Evolutionary conservation across 2,888 invertebrate species (phyloP).

Genomic region (Tipula unca): DNA sequence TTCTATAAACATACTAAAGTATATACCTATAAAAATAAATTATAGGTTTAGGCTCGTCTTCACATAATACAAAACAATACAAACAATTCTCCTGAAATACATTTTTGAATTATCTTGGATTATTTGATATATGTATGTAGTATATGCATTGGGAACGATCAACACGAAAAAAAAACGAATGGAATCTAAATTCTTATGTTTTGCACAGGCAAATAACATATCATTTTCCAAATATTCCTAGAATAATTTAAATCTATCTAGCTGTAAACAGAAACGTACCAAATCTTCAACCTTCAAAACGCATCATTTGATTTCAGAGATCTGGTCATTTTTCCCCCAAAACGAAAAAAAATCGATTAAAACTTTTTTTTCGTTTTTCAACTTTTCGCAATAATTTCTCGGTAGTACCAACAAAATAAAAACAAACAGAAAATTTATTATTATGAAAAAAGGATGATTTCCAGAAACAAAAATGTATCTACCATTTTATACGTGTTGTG

Average conservation of each 20-base stretch:
- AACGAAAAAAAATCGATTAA: background rate
- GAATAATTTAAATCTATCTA: background rate
- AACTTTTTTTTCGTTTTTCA: background rate
- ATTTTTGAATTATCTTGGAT: no score
- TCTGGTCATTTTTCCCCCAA: background rate
- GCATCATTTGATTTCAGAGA: background rate
- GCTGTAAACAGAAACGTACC: background rate
- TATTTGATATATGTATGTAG: background rate
- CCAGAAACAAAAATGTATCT: background rate
- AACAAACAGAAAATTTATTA: background rate
- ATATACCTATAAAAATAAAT: no score
- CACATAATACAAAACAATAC: no score
- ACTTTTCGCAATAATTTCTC: background rate
- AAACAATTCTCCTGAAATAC: no score
- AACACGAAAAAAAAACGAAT: background rate
- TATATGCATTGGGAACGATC: background rate
- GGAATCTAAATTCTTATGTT: background rate
- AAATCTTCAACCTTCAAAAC: background rate
- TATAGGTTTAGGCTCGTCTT: no score
- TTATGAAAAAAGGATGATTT: background rate
- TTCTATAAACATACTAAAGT: no score
- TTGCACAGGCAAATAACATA: background rate
- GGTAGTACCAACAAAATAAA: background rate
- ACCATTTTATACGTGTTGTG: background rate
- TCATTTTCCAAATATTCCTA: background rate